Evolutionary conservation across 1,140 invertebrate species (phyloP).

Genomic region (Pomacea maculata): DNA sequence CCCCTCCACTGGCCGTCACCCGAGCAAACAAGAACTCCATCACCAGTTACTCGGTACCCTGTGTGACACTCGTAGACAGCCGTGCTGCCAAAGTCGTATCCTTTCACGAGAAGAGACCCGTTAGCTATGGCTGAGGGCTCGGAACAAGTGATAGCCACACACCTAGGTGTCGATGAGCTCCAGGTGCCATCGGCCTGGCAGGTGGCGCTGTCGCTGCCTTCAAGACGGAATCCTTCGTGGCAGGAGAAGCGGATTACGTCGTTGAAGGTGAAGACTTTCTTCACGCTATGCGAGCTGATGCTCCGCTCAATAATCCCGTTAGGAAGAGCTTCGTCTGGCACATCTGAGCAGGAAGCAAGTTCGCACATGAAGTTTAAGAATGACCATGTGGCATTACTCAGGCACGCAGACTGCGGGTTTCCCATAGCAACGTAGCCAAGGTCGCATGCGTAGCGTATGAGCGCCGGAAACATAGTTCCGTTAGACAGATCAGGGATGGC

Average conservation of each 20-base stretch:
- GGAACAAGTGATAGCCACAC: constrained; percentile 37
- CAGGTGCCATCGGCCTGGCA: constrained; percentile 76
- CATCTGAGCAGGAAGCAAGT: constrained; percentile 30
- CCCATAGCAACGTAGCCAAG: constrained; percentile 75
- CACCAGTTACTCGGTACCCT: constrained; percentile 59
- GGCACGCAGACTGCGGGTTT: constrained; percentile 32
- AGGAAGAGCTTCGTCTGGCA: constrained; percentile 23
- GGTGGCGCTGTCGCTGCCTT: constrained; percentile 16
- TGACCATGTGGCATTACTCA: constrained; percentile 46
- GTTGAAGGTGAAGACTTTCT: constrained; percentile 38
- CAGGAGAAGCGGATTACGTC: constrained; percentile 44
- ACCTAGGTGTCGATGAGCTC: constrained; percentile 70
- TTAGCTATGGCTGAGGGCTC: constrained; percentile 25
- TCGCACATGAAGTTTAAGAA: constrained; percentile 28
- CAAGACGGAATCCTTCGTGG: constrained; percentile 41
- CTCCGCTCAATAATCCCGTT: constrained; percentile 31
- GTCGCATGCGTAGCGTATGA: constrained; percentile 70
- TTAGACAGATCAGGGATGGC: constrained; percentile 27
- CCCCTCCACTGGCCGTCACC: constrained; percentile 79
- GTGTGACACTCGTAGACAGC: constrained; percentile 69
- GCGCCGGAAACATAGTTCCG: constrained; percentile 21
- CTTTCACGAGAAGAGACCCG: constrained; percentile 28
- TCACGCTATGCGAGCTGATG: background rate
- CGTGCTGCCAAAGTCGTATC: constrained; percentile 38
- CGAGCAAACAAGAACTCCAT: constrained; percentile 59